Evolutionary conservation across 2,113 vertebrate genomes (phyloP), one percentile per base, ranked within the genome.

Genomic region (Malurus elegans): DNA sequence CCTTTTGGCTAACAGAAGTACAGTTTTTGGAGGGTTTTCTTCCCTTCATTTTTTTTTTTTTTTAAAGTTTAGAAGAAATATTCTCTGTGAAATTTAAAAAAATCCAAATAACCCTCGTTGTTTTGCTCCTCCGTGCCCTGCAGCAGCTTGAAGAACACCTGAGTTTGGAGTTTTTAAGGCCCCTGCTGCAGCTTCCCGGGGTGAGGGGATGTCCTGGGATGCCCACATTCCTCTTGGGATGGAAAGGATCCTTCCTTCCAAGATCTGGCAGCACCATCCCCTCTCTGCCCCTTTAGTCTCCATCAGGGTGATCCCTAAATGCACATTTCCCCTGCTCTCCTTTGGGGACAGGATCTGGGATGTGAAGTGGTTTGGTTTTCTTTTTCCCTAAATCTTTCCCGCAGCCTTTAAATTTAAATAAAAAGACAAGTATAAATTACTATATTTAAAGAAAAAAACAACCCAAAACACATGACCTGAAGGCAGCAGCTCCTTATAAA

Each of bases 401-500:
- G 18, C 12, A 47, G 72, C 26, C 15, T 70, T 57, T 44, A 50
- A 45, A 16, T 47, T 90, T 70, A 87, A 94, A 93, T 45, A 54
- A 60, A 79, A 86, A 81, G 9, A 29, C 47, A 65, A 12, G 4
- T 62, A 73, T 89, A 84, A 87, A 86, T 89, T 66, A 79, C 36
- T 78, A 7, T 36, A 76, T 62, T 70, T 61, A 26, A 83, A 76
- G 42, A 28, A 61, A 61, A 31, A 40, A 20, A 25, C 11, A 54
- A 61, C 54, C 47, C 48, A 14, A 83, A 90, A 36, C 42, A 61
- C 18, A 3, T 23, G 48, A 83, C 57, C 72, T 29, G 74, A 94
- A 82, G 69, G 70, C 90, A 94, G 94, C 93, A 96, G 92, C 81
- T 95, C 80, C 93, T 96, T 95, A 84, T 79, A 80, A 96, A 96